Percentiles rank a stretch among this genome's conserved stretches.
These are phyloP conservation scores for Steinernema carpocapsae DNA, from an alignment of 2,888 invertebrate genomes.

Conservation along the genomic window DNA sequence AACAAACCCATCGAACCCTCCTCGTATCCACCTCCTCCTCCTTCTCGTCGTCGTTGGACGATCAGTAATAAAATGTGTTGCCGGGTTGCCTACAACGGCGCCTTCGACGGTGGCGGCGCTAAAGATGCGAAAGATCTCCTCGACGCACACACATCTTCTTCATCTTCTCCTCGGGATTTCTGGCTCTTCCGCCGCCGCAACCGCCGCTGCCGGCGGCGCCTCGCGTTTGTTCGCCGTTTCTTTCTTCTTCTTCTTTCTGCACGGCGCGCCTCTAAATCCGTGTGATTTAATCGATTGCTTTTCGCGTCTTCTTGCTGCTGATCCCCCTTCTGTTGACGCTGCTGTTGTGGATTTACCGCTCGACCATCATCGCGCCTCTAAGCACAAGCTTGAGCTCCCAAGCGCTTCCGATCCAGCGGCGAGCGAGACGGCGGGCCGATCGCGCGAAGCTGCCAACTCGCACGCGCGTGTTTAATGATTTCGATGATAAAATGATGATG, in stretches of 20 bases:
- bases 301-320: no score
- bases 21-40: neutral
- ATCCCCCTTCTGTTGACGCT: no score
- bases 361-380: no score
- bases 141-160: neutral
- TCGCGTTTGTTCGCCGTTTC: neutral
- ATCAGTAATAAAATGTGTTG: constrained; percentile 17
- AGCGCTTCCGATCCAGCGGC: neutral
- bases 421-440: neutral
- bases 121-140: neutral
- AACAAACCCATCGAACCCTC: neutral
- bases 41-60: neutral
- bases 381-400: no score
- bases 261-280: neutral
- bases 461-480: constrained; percentile 19
- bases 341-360: constrained; percentile 1
- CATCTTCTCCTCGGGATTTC: no score
- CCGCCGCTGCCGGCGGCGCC: neutral
- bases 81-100: constrained; percentile 23
- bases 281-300: constrained; percentile 12
- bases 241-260: no score
- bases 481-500: constrained; percentile 27
- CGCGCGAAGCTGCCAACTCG: neutral
- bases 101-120: no score
- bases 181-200: neutral